Evolutionary conservation across 2,113 vertebrate species (phyloP).

Genomic region (Piaya cayana): DNA sequence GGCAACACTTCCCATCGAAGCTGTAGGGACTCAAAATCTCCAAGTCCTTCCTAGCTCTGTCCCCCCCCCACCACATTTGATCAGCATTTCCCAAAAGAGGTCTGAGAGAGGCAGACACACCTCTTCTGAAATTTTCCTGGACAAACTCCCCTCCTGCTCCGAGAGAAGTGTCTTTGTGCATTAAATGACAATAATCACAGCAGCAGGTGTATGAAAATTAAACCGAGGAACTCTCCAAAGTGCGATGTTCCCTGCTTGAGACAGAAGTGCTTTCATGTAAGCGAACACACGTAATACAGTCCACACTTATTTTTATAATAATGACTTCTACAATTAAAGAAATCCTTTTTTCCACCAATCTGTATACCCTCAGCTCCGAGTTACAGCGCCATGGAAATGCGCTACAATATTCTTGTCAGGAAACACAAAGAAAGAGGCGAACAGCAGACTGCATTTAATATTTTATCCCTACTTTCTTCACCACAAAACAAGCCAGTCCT

Average conservation of each 20-base stretch:
- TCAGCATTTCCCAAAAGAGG: background rate
- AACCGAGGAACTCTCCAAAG: background rate
- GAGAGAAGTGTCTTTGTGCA: background rate
- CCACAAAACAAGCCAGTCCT: conserved; percentile 53
- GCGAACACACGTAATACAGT: background rate
- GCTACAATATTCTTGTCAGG: background rate
- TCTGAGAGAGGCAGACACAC: background rate
- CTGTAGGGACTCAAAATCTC: background rate
- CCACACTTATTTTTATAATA: background rate
- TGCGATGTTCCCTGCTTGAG: fast-evolving
- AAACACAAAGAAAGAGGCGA: conserved; percentile 34
- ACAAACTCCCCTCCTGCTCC: background rate
- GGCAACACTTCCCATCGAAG: background rate
- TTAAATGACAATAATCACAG: background rate
- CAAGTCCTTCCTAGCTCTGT: background rate
- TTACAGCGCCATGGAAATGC: background rate
- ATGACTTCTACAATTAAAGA: background rate
- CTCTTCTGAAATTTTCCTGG: background rate
- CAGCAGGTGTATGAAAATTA: background rate
- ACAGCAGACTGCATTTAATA: conserved; percentile 48
- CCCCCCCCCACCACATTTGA: background rate
- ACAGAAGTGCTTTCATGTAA: background rate
- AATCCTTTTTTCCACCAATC: background rate
- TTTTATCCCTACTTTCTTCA: conserved; percentile 64
- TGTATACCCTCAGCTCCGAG: background rate